Conservation (phyloP, 2,888 invertebrate genomes). For the Brachylomia viminalis region DNA sequence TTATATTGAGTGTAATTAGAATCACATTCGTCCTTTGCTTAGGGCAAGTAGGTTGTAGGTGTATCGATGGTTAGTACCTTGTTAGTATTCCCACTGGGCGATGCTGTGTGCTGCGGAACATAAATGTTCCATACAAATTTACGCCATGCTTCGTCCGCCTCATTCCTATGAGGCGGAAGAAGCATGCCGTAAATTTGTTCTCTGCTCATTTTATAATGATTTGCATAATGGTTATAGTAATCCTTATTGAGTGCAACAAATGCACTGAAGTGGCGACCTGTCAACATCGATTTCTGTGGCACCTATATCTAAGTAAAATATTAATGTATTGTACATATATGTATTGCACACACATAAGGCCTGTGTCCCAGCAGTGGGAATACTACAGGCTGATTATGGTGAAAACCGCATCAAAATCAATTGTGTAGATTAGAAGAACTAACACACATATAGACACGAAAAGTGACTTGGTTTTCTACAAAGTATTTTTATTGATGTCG, state of each 20-base stretch:
- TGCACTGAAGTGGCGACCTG: neutral
- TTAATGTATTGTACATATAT: neutral
- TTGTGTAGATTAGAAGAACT: neutral
- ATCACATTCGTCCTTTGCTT: constrained; percentile 12
- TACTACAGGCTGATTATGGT: no score
- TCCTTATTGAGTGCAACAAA: neutral
- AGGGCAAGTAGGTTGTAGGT: neutral
- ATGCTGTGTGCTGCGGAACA: no score
- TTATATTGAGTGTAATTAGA: constrained; percentile 26
- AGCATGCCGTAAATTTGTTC: constrained; percentile 8
- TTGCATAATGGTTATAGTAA: neutral
- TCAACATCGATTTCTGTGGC: neutral
- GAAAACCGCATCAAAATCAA: neutral
- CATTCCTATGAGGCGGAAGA: neutral
- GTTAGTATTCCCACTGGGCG: constrained; percentile 2
- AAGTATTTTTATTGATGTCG: neutral
- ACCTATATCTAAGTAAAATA: neutral
- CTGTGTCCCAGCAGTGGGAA: no score
- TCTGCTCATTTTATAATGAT: neutral
- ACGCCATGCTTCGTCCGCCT: no score
- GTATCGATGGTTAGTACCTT: constrained; percentile 2
- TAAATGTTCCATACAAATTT: no score
- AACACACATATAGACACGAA: neutral
- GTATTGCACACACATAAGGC: no score
- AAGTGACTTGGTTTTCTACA: neutral